Evolutionary conservation across 2,113 vertebrate genomes (phyloP).

Genomic region (Stigmatopora argus): DNA sequence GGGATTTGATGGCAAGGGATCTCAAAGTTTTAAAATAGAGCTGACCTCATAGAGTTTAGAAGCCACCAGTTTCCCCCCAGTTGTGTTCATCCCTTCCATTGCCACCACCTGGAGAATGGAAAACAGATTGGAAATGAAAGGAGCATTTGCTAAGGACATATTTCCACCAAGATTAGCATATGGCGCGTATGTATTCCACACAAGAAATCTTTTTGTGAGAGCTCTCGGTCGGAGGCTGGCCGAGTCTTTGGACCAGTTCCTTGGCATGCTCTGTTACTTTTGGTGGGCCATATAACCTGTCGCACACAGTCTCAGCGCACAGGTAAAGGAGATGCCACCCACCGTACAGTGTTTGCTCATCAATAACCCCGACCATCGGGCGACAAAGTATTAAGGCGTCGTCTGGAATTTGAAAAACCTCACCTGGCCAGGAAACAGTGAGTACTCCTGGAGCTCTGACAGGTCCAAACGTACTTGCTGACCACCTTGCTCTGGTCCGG

Average conservation of each 20-base stretch:
- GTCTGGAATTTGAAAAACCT: neutral
- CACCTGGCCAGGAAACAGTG: slow-evolving; percentile 92
- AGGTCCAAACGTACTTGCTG: slow-evolving; percentile 71
- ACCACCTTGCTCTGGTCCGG: slow-evolving; percentile 75
- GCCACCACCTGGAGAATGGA: slow-evolving; percentile 72
- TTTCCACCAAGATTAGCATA: neutral
- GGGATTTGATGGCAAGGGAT: neutral
- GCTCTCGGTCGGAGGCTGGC: slow-evolving; percentile 64
- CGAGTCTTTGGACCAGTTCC: slow-evolving; percentile 44
- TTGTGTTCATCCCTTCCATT: slow-evolving; percentile 85
- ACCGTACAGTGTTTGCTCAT: slow-evolving; percentile 17
- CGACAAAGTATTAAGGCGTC: neutral
- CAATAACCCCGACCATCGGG: neutral
- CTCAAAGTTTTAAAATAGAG: neutral
- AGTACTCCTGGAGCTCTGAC: slow-evolving; percentile 80
- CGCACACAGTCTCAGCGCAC: slow-evolving; percentile 55
- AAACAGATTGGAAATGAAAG: neutral
- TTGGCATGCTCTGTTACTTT: slow-evolving; percentile 63
- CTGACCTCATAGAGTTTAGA: slow-evolving; percentile 82
- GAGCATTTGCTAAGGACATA: neutral
- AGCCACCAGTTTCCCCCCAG: slow-evolving; percentile 74
- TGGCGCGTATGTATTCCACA: neutral
- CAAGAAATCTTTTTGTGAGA: slow-evolving; percentile 39
- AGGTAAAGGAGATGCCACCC: slow-evolving; percentile 67
- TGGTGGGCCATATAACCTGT: slow-evolving; percentile 61